Base-by-base conservation (phyloP, 1,140 invertebrate genomes). In the Drosophila setifemur region DNA sequence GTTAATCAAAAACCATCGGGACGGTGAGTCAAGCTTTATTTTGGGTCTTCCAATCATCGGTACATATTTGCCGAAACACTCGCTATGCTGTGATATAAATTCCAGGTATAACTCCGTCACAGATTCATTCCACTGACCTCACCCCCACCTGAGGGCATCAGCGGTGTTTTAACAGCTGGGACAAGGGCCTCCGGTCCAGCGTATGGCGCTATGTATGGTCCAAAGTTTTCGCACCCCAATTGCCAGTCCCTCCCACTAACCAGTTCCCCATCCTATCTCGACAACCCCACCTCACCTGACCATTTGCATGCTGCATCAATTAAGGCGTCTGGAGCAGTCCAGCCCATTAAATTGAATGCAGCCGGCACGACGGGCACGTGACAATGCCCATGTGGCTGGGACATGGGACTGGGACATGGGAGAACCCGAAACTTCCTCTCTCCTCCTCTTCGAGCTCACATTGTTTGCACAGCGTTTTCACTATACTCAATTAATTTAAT, bases 401-500 rank as follows among this genome's bases (percentile, higher is more conserved):
- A n/a, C n/a, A n/a, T n/a, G n/a, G n/a, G n/a, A n/a, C n/a, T n/a
- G n/a, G n/a, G 58, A 35, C 55, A 53, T 29, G 23, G 1, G 6
- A 31, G 26, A 8, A 8, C 16, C 29, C 12, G 12, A 11, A 8
- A 42, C 37, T 47, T 44, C 29, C n/a, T 11, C 19, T 16, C 7
- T 18, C 26, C 26, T 19, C 21, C 16, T 6, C 18, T 40, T 47
- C 18, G 31, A 63, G 25, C 37, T 28, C 28, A 64, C 42, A 63
- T 48, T 72, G 67, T 29, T 77, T 52, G 70, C 54, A 61, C 74
- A 85, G 70, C 79, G 71, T 55, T 86, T 79, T 42, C 60, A 71
- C 70, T 85, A 68, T 71, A 85, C 70, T 85, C 81, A 85, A 85
- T 85, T 85, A 75, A 85, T 85, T 85, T 85, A 85, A 85, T 85